Base-by-base conservation (phyloP, 2,888 invertebrate genomes). In the Ophioninae sp. region DNA sequence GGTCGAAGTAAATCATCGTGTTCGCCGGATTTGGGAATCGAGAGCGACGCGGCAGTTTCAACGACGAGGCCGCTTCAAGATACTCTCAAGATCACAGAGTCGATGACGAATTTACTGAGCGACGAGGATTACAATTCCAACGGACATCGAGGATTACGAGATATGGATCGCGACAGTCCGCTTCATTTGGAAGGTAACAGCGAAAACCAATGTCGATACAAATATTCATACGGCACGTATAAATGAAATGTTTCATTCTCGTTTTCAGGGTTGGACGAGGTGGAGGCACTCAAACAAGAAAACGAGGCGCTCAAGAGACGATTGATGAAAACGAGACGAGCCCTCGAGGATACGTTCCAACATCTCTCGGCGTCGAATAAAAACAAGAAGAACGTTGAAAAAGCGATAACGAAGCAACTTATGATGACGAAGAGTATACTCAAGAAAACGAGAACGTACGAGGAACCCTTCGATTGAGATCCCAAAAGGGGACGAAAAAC, bases 11-110 rank as follows among this genome's bases (percentile, higher is more conserved):
- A 93, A 85, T 92, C 93, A 6, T 92, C 91, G 75, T 92, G 93
- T 86, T 97, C 97, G 0, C 97, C 98, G 0, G 98, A 98, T 93
- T 95, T 97, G 89, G 97, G 97, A n/a, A 97, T 98, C 85, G 97
- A 97, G 91, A 97, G 97, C 89, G 97, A 97, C 21, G 91, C 88
- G 3, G 91, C 91, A 3, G 85, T 90, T 17, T 89, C 89, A 6
- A 89, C 89, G 7, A 89, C 89, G 56, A 90, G 92, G 77, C 93
- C 92, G 20, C 77, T 92, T 13, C 89, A 92, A 83, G 91, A 92
- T 69, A 91, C 91, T 13, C 87, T 92, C 23, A 93, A 92, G 67
- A 92, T 93, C n/a, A 92, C 93, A 3, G 92, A 92, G 83, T 93
- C 92, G 3, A 92, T 93, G 92, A 91, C 90, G 21, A 93, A 93